These are phyloP conservation scores for Seriola quinqueradiata DNA, from an alignment of 2,113 vertebrate species.

Conservation along the genomic window DNA sequence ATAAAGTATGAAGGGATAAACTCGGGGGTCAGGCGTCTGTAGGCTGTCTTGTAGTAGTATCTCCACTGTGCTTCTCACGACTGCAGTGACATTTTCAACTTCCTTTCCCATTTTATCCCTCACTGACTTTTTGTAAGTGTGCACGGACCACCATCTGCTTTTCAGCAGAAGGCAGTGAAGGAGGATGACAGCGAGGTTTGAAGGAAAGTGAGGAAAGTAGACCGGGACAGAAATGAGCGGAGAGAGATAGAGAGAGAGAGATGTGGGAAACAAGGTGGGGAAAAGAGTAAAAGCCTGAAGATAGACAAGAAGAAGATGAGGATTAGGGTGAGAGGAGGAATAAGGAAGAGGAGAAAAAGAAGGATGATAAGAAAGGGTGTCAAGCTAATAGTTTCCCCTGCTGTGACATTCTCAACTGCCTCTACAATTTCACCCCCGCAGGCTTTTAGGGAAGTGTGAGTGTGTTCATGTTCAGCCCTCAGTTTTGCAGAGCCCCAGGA, in stretches of 20 bases:
- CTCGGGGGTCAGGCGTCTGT: constrained; percentile 25
- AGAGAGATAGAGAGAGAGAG: neutral
- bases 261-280: neutral
- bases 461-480: constrained; percentile 30
- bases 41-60: constrained; percentile 20
- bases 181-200: constrained; percentile 10
- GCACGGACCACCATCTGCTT: constrained; percentile 48
- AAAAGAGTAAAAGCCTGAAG: neutral
- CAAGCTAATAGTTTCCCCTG: constrained; percentile 38
- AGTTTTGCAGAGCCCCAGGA: constrained; percentile 16
- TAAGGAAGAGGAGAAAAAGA: neutral
- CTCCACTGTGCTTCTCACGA: constrained; percentile 50
- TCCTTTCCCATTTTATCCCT: constrained; percentile 65
- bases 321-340: neutral
- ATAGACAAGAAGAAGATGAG: neutral
- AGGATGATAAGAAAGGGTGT: constrained; percentile 24
- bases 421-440: constrained; percentile 60
- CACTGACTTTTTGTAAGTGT: constrained; percentile 46
- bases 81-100: constrained; percentile 60
- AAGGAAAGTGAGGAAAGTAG: neutral
- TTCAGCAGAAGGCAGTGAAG: constrained; percentile 22
- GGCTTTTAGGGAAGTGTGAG: constrained; percentile 23
- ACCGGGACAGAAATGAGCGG: neutral
- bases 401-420: constrained; percentile 45
- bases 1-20: constrained; percentile 26